Evolutionary conservation across 2,888 invertebrate species (phyloP).

Genomic region (Oxyteleia sp.): DNA sequence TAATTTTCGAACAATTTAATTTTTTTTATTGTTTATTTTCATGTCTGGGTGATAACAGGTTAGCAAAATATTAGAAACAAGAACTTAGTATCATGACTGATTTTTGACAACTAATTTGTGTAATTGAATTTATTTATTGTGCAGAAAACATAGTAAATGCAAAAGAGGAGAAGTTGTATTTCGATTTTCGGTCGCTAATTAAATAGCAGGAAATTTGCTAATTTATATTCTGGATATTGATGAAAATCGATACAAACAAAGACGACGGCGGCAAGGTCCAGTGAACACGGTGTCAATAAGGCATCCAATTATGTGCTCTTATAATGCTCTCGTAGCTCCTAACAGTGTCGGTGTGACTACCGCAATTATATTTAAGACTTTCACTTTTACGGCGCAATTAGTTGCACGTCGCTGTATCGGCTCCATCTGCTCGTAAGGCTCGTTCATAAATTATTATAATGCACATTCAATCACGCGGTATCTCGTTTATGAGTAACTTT

Average conservation of each 20-base stretch:
- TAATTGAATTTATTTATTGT: no score
- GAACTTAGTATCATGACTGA: no score
- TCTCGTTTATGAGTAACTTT: slow-evolving; percentile 43
- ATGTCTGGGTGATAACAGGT: no score
- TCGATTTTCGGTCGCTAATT: slow-evolving; percentile 7
- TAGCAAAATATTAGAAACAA: no score
- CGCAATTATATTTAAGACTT: slow-evolving; percentile 75
- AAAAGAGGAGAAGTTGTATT: no score
- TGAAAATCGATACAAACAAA: slow-evolving; percentile 55
- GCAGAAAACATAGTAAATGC: background rate
- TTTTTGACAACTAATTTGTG: no score
- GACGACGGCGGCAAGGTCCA: slow-evolving; percentile 43
- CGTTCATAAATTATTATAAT: slow-evolving; percentile 71
- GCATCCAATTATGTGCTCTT: slow-evolving; percentile 64
- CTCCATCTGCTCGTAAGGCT: slow-evolving; percentile 54
- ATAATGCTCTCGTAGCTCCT: slow-evolving; percentile 54
- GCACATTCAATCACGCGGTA: slow-evolving; percentile 49
- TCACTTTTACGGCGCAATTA: slow-evolving; percentile 76
- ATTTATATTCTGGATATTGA: slow-evolving; percentile 45
- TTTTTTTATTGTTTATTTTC: no score
- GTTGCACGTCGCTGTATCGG: slow-evolving; percentile 64
- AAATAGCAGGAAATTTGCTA: slow-evolving; percentile 30
- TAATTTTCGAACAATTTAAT: no score
- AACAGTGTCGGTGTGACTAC: slow-evolving; percentile 64
- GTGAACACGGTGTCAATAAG: slow-evolving; percentile 64